These are phyloP conservation scores for Heterodera schachtii DNA, from an alignment of 1,140 invertebrate species.

Conservation along the genomic window DNA sequence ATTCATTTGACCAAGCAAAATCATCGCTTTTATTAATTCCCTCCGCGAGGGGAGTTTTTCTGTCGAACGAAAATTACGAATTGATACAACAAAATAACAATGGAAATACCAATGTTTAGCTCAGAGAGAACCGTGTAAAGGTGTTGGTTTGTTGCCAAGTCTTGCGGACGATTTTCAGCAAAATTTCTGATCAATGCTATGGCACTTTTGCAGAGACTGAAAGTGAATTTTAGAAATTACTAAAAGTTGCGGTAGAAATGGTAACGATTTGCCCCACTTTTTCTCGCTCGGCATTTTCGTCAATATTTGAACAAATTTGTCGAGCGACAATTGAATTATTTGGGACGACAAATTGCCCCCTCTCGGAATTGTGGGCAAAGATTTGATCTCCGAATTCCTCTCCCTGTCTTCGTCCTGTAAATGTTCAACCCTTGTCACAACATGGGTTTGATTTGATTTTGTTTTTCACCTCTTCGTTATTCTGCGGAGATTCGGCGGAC, in stretches of 20 bases:
- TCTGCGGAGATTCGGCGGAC: background rate
- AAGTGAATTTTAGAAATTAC: background rate
- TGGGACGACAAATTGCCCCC: conserved; percentile 8
- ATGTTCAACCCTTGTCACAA: background rate
- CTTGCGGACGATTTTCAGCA: conserved; percentile 31
- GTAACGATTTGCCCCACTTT: background rate
- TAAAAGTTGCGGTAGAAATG: background rate
- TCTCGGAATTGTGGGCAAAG: conserved; percentile 21
- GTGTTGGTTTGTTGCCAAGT: conserved; percentile 33
- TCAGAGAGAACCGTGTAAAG: conserved; percentile 24
- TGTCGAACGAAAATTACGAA: background rate
- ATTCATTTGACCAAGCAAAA: conserved; percentile 30
- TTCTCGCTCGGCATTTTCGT: conserved; percentile 37
- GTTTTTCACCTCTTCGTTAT: background rate
- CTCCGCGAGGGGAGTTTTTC: conserved; percentile 39
- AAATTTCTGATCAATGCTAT: conserved; percentile 33
- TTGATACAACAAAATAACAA: background rate
- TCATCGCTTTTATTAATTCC: conserved; percentile 27
- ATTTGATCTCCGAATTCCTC: conserved; percentile 12
- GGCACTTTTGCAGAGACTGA: conserved; percentile 32
- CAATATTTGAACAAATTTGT: conserved; percentile 33
- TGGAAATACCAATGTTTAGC: conserved; percentile 29
- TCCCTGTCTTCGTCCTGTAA: background rate
- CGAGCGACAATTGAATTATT: conserved; percentile 28
- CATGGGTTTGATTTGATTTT: background rate